Evolutionary conservation across 1,140 invertebrate species (phyloP).

Genomic region (Lordiphosa clarofinis): DNA sequence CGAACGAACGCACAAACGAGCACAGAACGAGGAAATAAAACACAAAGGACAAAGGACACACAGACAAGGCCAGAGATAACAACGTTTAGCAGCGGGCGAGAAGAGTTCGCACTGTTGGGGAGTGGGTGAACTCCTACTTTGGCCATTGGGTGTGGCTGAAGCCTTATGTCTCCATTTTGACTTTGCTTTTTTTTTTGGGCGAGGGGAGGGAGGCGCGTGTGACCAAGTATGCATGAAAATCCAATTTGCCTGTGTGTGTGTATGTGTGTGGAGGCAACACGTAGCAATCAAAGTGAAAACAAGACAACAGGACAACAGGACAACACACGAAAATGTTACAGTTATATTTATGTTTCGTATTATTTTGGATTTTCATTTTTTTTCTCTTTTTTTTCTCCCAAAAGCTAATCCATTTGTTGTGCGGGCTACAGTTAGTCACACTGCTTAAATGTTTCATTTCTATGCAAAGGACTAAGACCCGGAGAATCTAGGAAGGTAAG

Average conservation of each 20-base stretch:
- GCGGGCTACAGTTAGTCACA: too few relatives aligned
- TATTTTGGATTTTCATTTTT: slow-evolving; percentile 35
- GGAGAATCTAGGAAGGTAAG: too few relatives aligned
- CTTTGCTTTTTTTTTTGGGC: slow-evolving; percentile 13
- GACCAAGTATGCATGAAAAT: slow-evolving; percentile 77
- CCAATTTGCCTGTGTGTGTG: slow-evolving; percentile 53
- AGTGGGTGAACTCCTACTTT: background rate
- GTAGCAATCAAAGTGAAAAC: slow-evolving; percentile 75
- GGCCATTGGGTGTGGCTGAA: slow-evolving; percentile 13
- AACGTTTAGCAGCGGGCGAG: slow-evolving; percentile 63
- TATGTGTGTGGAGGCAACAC: slow-evolving; percentile 44
- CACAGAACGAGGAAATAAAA: slow-evolving; percentile 61
- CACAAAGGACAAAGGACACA: slow-evolving; percentile 25
- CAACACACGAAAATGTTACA: slow-evolving; percentile 31
- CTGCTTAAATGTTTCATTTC: slow-evolving; percentile 11
- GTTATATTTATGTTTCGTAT: slow-evolving; percentile 63
- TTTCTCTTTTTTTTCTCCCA: background rate
- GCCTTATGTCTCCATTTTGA: slow-evolving; percentile 26
- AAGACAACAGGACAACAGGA: slow-evolving; percentile 38
- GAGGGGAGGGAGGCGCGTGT: slow-evolving; percentile 42
- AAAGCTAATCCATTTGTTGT: too few relatives aligned
- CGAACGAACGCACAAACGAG: slow-evolving; percentile 62
- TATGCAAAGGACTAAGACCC: slow-evolving; percentile 1
- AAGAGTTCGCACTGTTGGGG: slow-evolving; percentile 42
- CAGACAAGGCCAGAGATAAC: slow-evolving; percentile 38